A percentile compares a stretch with the other conserved stretches of the same genome.
phyloP scores from a whole-genome alignment of 2,113 vertebrate species.

The Cephalopholis sonnerati region DNA sequence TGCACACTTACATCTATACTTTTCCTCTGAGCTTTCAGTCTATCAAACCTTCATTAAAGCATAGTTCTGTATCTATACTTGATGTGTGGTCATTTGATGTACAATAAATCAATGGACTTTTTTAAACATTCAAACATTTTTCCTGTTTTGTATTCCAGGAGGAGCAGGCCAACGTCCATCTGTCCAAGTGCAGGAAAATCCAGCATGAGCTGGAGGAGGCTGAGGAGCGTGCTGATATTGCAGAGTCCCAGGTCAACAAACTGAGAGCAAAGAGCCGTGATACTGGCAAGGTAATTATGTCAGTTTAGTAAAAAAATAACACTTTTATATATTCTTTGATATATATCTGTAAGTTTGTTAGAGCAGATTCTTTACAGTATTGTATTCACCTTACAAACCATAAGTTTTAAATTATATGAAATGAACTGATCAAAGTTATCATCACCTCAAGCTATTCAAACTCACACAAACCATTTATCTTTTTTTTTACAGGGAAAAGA shows the following conservation, averaged over 20 bases:
- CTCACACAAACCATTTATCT: neutral
- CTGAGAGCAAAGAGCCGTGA: slow-evolving; percentile 86
- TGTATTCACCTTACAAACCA: neutral
- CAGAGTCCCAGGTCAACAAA: slow-evolving; percentile 89
- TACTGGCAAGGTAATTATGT: slow-evolving; percentile 76
- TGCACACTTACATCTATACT: too few relatives aligned
- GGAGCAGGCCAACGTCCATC: slow-evolving; percentile 74
- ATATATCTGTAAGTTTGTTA: neutral
- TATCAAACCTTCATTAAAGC: too few relatives aligned
- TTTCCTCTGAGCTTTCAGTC: too few relatives aligned
- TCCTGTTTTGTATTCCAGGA: slow-evolving; percentile 68
- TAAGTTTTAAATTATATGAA: neutral
- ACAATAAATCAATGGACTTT: neutral
- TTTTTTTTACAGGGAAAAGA: slow-evolving; percentile 59
- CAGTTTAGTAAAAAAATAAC: neutral
- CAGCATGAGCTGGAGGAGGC: slow-evolving; percentile 90
- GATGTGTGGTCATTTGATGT: neutral
- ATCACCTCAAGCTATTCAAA: neutral
- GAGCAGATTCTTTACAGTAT: neutral
- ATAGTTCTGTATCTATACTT: too few relatives aligned
- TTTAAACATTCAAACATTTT: neutral
- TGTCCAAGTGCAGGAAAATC: slow-evolving; percentile 84
- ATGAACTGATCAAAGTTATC: neutral
- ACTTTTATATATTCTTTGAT: neutral
- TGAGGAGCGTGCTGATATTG: slow-evolving; percentile 88